Evolutionary conservation across 2,113 vertebrate genomes (phyloP).

Genomic region (Pandion haliaetus): DNA sequence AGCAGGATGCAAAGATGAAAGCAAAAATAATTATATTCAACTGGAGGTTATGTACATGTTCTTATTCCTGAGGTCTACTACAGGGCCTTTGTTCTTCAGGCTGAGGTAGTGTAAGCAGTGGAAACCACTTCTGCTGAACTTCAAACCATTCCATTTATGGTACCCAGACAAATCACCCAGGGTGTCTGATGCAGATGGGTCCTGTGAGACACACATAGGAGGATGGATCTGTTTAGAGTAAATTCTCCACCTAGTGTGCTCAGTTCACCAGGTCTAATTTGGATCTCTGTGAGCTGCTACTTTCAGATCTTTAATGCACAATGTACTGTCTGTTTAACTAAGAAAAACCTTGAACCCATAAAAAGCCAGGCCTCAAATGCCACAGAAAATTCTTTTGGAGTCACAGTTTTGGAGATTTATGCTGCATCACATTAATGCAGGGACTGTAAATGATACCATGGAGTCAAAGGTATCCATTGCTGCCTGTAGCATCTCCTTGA

Average conservation of each 20-base stretch:
- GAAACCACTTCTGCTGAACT: background rate
- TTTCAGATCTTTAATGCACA: background rate
- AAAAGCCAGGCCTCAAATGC: background rate
- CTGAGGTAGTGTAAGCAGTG: background rate
- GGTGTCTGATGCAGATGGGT: background rate
- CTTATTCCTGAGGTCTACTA: background rate
- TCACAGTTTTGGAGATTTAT: background rate
- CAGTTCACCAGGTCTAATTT: background rate
- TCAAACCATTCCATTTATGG: background rate
- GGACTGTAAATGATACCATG: background rate
- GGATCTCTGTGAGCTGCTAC: background rate
- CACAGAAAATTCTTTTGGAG: background rate
- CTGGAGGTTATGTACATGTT: background rate
- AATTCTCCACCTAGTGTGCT: background rate
- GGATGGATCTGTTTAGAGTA: background rate
- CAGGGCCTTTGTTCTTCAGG: background rate
- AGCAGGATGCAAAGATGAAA: background rate
- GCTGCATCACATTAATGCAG: background rate
- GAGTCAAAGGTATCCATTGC: background rate
- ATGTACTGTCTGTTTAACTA: background rate
- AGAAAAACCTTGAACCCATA: background rate
- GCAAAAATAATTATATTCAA: background rate
- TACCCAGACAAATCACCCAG: background rate
- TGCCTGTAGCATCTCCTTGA: background rate
- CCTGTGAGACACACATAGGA: background rate